Evolutionary conservation across 2,113 vertebrate species (phyloP).

Genomic region (Tychaedon coryphoeus): DNA sequence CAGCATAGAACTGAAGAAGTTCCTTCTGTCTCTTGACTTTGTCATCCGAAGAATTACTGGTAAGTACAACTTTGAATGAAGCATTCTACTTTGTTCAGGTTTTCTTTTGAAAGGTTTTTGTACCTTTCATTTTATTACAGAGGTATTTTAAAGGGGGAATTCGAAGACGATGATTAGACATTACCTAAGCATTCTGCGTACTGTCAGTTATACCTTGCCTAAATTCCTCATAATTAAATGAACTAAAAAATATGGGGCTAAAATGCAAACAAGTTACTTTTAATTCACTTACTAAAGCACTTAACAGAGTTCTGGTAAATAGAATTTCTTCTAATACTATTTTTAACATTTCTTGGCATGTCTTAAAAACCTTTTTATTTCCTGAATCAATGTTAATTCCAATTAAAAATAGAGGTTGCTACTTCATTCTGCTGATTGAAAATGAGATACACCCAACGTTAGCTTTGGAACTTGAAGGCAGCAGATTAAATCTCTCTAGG

Average conservation of each 20-base stretch:
- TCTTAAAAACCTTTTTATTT: background rate
- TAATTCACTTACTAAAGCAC: background rate
- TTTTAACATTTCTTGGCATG: background rate
- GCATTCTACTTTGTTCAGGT: background rate
- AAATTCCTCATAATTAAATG: background rate
- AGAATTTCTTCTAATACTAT: background rate
- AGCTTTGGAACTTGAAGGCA: background rate
- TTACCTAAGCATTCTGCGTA: background rate
- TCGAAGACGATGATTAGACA: background rate
- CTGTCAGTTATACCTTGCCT: background rate
- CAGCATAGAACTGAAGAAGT: background rate
- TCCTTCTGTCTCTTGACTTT: background rate
- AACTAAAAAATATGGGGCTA: background rate
- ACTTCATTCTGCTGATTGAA: background rate
- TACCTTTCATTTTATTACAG: background rate
- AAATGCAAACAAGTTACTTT: background rate
- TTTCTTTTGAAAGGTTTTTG: background rate
- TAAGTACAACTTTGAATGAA: background rate
- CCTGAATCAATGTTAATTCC: background rate
- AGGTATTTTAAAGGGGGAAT: background rate
- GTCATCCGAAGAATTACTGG: background rate
- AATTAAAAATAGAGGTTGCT: background rate
- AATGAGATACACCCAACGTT: background rate
- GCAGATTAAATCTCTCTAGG: background rate
- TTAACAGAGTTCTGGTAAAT: background rate